A percentile compares a stretch with the other conserved stretches of the same genome.
Conservation (phyloP, 2,888 invertebrate genomes). For the Leptothorax acervorum region DNA sequence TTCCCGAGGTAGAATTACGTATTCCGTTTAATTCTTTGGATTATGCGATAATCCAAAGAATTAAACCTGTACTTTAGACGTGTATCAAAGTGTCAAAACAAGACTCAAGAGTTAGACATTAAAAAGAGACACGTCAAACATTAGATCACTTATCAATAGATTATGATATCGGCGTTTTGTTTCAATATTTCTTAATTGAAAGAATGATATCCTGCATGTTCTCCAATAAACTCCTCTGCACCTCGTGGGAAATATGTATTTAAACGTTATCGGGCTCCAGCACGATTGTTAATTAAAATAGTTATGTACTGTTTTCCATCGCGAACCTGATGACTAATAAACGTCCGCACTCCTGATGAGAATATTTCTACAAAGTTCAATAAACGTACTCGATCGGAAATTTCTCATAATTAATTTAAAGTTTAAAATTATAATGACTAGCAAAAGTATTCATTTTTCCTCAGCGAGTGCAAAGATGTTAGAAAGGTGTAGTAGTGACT, state of each 20-base stretch:
- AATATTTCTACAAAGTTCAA: not conserved
- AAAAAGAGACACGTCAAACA: not conserved
- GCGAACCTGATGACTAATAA: conserved; percentile 7
- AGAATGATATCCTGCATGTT: not conserved
- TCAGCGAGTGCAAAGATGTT: not conserved
- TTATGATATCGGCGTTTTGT: not conserved
- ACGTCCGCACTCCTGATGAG: not conserved
- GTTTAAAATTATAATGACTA: not conserved
- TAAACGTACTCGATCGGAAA: not conserved
- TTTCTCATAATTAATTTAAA: not conserved
- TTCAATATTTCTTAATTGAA: conserved; percentile 20
- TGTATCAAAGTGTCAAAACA: not conserved
- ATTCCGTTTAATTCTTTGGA: not conserved
- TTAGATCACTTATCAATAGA: not conserved
- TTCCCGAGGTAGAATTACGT: conserved; percentile 1
- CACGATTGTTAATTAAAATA: conserved; percentile 37
- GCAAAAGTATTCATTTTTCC: not conserved
- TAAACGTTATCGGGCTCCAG: not conserved
- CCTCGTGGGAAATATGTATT: conserved; percentile 32
- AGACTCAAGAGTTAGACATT: not conserved
- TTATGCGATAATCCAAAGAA: too few relatives aligned
- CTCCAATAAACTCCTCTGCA: not conserved
- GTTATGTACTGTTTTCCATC: not conserved
- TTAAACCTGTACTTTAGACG: not conserved
- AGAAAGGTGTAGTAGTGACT: not conserved